phyloP scores from a whole-genome alignment of 2,113 vertebrate genomes.

The Tupaia tana region DNA sequence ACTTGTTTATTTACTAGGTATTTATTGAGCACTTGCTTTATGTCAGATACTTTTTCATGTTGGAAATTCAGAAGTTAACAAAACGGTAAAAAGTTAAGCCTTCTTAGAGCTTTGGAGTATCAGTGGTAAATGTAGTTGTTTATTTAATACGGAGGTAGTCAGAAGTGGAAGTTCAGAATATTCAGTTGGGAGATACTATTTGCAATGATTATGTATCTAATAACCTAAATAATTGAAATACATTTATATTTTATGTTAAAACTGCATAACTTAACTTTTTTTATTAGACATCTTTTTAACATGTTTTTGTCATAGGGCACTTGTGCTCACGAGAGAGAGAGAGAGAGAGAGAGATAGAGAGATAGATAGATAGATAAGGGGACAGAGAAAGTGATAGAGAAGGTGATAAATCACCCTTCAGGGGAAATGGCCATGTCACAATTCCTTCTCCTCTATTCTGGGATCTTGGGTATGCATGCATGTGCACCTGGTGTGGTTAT shows the following conservation, averaged over 20 bases:
- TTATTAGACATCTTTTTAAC: no score
- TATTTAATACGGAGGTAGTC: not conserved
- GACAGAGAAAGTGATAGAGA: no score
- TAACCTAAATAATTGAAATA: not conserved
- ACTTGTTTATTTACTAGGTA: not conserved
- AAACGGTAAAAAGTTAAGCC: not conserved
- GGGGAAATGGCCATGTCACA: no score
- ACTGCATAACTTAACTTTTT: not conserved
- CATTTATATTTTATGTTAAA: slow-evolving; percentile 5
- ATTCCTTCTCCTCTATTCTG: no score
- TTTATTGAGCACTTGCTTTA: not conserved
- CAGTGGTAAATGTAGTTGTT: not conserved
- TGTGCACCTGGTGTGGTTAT: no score
- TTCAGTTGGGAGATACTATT: not conserved
- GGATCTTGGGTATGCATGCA: no score
- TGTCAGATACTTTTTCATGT: not conserved
- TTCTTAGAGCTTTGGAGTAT: slow-evolving; percentile 4
- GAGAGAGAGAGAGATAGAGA: no score
- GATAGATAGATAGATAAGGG: no score
- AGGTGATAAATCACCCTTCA: no score
- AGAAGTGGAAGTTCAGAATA: slow-evolving; percentile 19
- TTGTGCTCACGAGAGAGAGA: no score
- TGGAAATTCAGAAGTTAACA: not conserved
- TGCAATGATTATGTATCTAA: not conserved
- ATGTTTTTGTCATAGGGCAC: no score